These are phyloP conservation scores for Volucella inanis DNA, from an alignment of 2,888 invertebrate genomes.

Conservation along the genomic window DNA sequence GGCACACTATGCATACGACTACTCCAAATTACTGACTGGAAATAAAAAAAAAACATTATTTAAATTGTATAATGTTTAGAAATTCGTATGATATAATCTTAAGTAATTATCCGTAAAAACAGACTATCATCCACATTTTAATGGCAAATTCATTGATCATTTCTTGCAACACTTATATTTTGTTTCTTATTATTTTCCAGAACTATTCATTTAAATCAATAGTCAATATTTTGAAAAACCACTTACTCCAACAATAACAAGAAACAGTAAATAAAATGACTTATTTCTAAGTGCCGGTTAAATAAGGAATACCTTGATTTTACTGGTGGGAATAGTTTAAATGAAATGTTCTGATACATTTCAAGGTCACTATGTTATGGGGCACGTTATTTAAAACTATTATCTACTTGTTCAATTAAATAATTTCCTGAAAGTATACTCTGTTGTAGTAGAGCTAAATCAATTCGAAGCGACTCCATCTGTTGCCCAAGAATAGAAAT, in stretches of 20 bases:
- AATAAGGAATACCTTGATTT: constrained; percentile 9
- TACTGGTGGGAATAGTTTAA: neutral
- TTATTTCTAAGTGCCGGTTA: constrained; percentile 19
- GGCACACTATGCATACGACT: too few relatives aligned
- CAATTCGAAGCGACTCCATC: constrained; percentile 19
- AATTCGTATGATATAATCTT: too few relatives aligned
- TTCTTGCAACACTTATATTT: too few relatives aligned
- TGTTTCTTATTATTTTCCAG: too few relatives aligned
- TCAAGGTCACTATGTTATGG: too few relatives aligned
- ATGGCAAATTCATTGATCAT: too few relatives aligned
- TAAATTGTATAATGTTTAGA: too few relatives aligned
- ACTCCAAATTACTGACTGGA: too few relatives aligned
- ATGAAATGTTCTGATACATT: too few relatives aligned
- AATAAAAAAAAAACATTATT: too few relatives aligned
- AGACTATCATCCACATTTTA: too few relatives aligned
- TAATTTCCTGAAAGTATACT: constrained; percentile 41
- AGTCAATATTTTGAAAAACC: constrained; percentile 20
- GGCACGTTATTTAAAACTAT: constrained; percentile 3
- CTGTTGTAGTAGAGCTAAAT: neutral
- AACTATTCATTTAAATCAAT: constrained; percentile 17
- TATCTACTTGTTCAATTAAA: neutral
- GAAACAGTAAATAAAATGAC: neutral
- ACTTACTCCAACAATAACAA: constrained; percentile 25
- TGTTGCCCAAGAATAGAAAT: neutral
- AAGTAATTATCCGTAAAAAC: too few relatives aligned